phyloP scores from a whole-genome alignment of 2,113 vertebrate genomes.

The Amblyopsis rosae region DNA sequence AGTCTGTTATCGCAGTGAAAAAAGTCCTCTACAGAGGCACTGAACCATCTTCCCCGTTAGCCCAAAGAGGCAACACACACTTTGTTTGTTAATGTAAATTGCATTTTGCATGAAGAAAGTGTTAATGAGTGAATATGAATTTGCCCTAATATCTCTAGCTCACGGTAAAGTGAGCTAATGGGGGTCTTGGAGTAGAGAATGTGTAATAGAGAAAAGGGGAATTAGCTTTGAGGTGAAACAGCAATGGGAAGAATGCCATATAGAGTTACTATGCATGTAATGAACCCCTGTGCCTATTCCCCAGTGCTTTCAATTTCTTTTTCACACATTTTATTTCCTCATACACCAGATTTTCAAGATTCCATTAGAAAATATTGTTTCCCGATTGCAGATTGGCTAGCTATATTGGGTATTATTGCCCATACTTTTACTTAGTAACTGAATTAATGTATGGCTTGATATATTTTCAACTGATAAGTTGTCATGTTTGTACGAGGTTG shows the following conservation, averaged over 20 bases:
- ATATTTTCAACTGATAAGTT: too few relatives aligned
- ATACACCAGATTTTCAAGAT: slow-evolving; percentile 1
- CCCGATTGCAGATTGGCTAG: too few relatives aligned
- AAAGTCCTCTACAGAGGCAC: slow-evolving; percentile 23
- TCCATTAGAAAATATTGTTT: too few relatives aligned
- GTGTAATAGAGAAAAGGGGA: slow-evolving; percentile 25
- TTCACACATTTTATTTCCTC: slow-evolving; percentile 9
- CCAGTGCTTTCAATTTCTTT: slow-evolving; percentile 8
- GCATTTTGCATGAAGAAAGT: slow-evolving; percentile 55
- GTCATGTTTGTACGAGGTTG: too few relatives aligned
- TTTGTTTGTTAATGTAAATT: slow-evolving; percentile 55
- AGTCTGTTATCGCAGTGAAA: slow-evolving; percentile 25
- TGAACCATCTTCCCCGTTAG: slow-evolving; percentile 19
- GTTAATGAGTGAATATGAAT: slow-evolving; percentile 53
- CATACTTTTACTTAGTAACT: too few relatives aligned
- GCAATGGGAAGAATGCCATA: slow-evolving; percentile 33
- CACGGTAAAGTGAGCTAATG: slow-evolving; percentile 45
- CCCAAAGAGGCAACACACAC: slow-evolving; percentile 38
- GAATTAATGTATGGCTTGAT: too few relatives aligned
- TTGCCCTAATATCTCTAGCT: slow-evolving; percentile 28
- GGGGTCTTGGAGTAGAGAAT: slow-evolving; percentile 42
- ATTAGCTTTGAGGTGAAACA: slow-evolving; percentile 30
- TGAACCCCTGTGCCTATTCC: slow-evolving; percentile 21
- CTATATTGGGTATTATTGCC: too few relatives aligned
- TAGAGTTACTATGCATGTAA: slow-evolving; percentile 51